These are phyloP conservation scores for Alviniconcha strummeri DNA, from an alignment of 2,888 invertebrate genomes.

Conservation along the genomic window DNA sequence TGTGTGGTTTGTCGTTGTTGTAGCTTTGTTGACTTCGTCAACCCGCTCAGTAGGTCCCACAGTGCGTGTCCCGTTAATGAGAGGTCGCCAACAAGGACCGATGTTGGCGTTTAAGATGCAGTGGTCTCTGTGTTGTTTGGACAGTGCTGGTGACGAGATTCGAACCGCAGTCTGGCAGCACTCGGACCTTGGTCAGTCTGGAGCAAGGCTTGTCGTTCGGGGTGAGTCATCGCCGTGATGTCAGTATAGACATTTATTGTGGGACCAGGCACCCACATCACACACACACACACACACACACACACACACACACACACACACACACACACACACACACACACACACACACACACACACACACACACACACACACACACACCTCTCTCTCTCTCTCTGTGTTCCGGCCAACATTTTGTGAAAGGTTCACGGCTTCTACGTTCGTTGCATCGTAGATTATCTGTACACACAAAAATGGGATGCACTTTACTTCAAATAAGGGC, in stretches of 20 bases:
- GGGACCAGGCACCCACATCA: not conserved
- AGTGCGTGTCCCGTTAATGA: too few relatives aligned
- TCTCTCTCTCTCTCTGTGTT: too few relatives aligned
- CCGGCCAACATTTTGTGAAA: too few relatives aligned
- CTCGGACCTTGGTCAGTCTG: slow-evolving; percentile 59
- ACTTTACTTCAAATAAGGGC: too few relatives aligned
- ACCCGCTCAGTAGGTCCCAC: too few relatives aligned
- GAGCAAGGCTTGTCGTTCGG: slow-evolving; percentile 66
- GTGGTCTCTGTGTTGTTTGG: not conserved
- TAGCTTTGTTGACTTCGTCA: too few relatives aligned
- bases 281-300: not conserved
- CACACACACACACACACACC: not conserved
- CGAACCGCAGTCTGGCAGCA: slow-evolving; percentile 49
- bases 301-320: slow-evolving; percentile 7
- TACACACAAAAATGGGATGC: too few relatives aligned
- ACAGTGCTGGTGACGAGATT: slow-evolving; percentile 61
- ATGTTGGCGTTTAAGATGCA: too few relatives aligned
- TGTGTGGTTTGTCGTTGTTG: too few relatives aligned
- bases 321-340: slow-evolving; percentile 6
- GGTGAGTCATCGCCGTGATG: slow-evolving; percentile 48
- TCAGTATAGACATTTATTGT: not conserved
- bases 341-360: not conserved
- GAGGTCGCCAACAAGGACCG: too few relatives aligned
- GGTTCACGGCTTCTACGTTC: too few relatives aligned
- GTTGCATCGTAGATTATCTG: too few relatives aligned